Evolutionary conservation across 2,888 invertebrate genomes (phyloP).

Genomic region (Drosophila suboccidentalis): DNA sequence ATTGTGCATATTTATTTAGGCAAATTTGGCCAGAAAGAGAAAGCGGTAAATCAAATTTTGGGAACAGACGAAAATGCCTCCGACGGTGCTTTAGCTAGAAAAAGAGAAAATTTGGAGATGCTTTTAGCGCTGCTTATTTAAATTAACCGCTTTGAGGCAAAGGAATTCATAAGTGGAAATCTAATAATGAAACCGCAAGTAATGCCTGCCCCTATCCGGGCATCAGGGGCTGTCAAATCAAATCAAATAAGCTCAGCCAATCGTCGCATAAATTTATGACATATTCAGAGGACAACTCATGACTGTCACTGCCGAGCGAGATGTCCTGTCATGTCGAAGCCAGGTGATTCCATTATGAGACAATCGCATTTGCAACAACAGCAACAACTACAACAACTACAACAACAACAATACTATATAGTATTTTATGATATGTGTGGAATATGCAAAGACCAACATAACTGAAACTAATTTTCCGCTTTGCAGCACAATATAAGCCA

Average conservation of each 20-base stretch:
- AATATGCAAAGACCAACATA: slow-evolving; percentile 36
- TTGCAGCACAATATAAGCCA: slow-evolving; percentile 75
- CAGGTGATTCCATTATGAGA: slow-evolving; percentile 69
- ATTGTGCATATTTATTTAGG: slow-evolving; percentile 47
- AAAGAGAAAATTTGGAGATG: slow-evolving; percentile 21
- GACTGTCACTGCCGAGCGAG: background rate
- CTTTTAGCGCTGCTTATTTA: slow-evolving; percentile 50
- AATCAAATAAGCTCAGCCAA: slow-evolving; percentile 75
- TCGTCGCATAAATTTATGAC: slow-evolving; percentile 74
- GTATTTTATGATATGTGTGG: slow-evolving; percentile 24
- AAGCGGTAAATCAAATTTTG: slow-evolving; percentile 59
- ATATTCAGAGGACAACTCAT: slow-evolving; percentile 48
- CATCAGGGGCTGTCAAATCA: slow-evolving; percentile 58
- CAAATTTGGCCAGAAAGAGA: slow-evolving; percentile 42
- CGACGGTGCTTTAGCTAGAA: slow-evolving; percentile 1
- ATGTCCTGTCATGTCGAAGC: slow-evolving; percentile 18
- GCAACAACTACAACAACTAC: slow-evolving; percentile 5
- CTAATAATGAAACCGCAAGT: slow-evolving; percentile 53
- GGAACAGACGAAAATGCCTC: slow-evolving; percentile 10
- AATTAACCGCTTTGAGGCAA: slow-evolving; percentile 42
- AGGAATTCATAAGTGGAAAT: slow-evolving; percentile 56
- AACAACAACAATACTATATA: slow-evolving; percentile 6
- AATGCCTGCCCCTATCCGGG: slow-evolving; percentile 17
- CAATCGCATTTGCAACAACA: slow-evolving; percentile 63
- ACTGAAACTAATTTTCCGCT: slow-evolving; percentile 83